Evolutionary conservation across 1,140 invertebrate genomes (phyloP), one percentile per base, ranked within the genome.

Genomic region (Ostrea edulis): DNA sequence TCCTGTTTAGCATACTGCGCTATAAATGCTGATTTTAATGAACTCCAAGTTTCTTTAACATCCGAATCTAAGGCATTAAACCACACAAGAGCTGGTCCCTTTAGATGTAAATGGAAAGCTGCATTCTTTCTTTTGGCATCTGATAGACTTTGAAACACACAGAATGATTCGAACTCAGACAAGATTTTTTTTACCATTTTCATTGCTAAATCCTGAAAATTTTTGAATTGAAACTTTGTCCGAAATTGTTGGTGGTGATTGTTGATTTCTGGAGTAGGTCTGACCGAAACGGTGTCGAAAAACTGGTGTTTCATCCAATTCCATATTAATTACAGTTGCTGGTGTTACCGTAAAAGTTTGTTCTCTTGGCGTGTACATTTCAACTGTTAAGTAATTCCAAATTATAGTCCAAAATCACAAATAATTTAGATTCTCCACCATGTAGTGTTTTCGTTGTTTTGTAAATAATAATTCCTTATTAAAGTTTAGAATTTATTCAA

Each of bases 41-140:
- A 11, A 29, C 3, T 25, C 86, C 82, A 87, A 52, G 12, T 22
- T 4, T 9, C 8, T 84, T 87, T 87, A 22, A 58, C 55, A 44
- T 20, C n/a, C n/a, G 55, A 71, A 20, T 11, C 8, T n/a, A 87
- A 44, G n/a, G 71, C 17, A 35, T 87, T 84, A 25, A 87, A 87
- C 86, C 82, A 87, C 11, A 71, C 54, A 55, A 84, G 82, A 11
- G 86, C 86, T 71, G 86, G 55, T 20, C 86, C 86, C 22, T 22
- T 25, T 54, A 87, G 62, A 54, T 87, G 86, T 68, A 84, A 25
- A 71, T 87, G 81, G 44, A 87, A 71, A 25, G 86, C 82, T 35
- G 86, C 71, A 54, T 77, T 82, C 44, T 82, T 54, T 44, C 86
- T n/a, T 20, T 22, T 17, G 77, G 55, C 81, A 22, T 55, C 25